phyloP scores from a whole-genome alignment of 2,113 vertebrate genomes.

The Delphinapterus leucas region DNA sequence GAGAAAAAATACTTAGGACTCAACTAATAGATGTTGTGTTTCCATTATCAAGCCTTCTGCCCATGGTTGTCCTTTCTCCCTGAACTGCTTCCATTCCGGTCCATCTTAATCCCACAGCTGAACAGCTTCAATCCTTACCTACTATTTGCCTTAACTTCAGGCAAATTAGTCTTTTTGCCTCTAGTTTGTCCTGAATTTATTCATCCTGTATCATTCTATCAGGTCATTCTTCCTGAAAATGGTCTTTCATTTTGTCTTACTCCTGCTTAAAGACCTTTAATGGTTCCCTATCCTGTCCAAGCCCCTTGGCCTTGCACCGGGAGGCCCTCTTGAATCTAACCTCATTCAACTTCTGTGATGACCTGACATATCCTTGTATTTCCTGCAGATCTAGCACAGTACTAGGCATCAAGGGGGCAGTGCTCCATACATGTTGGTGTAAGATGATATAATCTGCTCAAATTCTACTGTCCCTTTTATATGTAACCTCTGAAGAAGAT shows the following conservation, averaged over 20 bases:
- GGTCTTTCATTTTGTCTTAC: not conserved
- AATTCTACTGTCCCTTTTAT: not conserved
- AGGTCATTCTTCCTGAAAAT: not conserved
- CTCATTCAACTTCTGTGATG: not conserved
- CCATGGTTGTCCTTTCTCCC: not conserved
- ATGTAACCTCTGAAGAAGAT: not conserved
- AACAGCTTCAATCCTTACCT: not conserved
- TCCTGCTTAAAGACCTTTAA: not conserved
- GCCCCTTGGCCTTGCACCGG: not conserved
- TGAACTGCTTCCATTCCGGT: not conserved
- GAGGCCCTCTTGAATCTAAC: not conserved
- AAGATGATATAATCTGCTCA: not conserved
- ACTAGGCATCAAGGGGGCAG: not conserved
- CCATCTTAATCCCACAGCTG: not conserved
- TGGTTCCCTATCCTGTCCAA: not conserved
- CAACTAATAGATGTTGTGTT: not conserved
- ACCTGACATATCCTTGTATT: not conserved
- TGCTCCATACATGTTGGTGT: not conserved
- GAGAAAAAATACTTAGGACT: not conserved
- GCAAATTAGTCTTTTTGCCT: not conserved
- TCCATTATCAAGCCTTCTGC: not conserved
- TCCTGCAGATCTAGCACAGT: not conserved
- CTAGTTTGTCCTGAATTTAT: not conserved
- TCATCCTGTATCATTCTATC: not conserved
- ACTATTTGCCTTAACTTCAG: not conserved